A percentile compares a stretch with the other conserved stretches of the same genome.
phyloP scores from a whole-genome alignment of 2,888 invertebrate species.

The Coelinius sp. region DNA sequence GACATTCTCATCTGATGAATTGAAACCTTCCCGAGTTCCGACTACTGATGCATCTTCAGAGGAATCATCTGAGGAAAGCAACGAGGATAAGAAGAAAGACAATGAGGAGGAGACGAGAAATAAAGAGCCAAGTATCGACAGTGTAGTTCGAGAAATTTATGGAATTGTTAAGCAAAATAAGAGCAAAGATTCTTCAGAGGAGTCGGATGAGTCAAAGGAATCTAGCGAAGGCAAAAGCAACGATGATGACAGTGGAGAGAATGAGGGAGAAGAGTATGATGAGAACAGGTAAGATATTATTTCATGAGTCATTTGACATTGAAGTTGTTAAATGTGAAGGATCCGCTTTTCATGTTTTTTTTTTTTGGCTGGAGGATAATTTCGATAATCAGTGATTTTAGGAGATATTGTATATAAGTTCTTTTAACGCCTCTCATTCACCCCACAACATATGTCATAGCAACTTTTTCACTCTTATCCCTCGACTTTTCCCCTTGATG shows the following conservation, averaged over 20 bases:
- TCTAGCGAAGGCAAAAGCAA: slow-evolving; percentile 36
- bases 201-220: slow-evolving; percentile 42
- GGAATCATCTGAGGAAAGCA: slow-evolving; percentile 29
- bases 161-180: slow-evolving; percentile 49
- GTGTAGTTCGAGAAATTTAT: slow-evolving; percentile 56
- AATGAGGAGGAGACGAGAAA: slow-evolving; percentile 30
- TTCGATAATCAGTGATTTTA: too few relatives aligned
- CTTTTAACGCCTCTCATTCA: background rate
- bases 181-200: slow-evolving; percentile 41
- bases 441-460: background rate
- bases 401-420: too few relatives aligned
- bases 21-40: slow-evolving; percentile 50
- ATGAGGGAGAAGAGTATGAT: slow-evolving; percentile 57
- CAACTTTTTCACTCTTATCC: background rate
- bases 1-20: background rate
- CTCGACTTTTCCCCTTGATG: background rate
- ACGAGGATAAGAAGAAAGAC: background rate
- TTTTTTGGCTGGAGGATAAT: too few relatives aligned
- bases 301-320: background rate
- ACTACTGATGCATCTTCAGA: slow-evolving; percentile 51
- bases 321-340: too few relatives aligned
- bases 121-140: slow-evolving; percentile 53
- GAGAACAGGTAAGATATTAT: slow-evolving; percentile 56
- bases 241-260: slow-evolving; percentile 14
- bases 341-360: too few relatives aligned